Evolutionary conservation across 1,140 invertebrate genomes (phyloP).

Genomic region (Tribolium castaneum): DNA sequence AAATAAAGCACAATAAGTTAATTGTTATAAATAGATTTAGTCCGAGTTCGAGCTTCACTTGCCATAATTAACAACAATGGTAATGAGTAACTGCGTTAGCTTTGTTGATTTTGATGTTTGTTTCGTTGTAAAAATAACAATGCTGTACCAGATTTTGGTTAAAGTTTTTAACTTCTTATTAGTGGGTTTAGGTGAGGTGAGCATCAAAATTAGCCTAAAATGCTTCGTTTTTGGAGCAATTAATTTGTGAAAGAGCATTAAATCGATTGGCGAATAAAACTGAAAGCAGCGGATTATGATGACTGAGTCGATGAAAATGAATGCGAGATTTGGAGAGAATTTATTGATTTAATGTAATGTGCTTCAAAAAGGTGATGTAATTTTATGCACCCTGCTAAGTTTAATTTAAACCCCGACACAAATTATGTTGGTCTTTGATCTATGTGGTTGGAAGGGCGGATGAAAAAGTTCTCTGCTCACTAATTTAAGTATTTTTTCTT

Average conservation of each 20-base stretch:
- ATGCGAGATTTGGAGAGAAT: not conserved
- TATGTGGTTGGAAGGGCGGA: constrained; percentile 6
- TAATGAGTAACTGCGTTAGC: not conserved
- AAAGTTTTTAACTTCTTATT: too few relatives aligned
- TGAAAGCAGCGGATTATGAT: not conserved
- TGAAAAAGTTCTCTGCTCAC: not conserved
- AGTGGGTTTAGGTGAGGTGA: too few relatives aligned
- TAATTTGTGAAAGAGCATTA: constrained; percentile 22
- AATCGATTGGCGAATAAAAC: constrained; percentile 13
- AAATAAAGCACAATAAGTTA: not conserved
- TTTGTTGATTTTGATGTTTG: not conserved
- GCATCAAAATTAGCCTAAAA: not conserved
- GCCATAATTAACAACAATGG: too few relatives aligned
- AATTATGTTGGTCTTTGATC: constrained; percentile 6
- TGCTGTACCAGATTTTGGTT: too few relatives aligned
- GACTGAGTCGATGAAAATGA: not conserved
- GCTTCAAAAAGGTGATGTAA: not conserved
- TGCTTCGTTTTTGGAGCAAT: constrained; percentile 4
- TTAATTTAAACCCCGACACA: constrained; percentile 7
- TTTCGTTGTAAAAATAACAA: too few relatives aligned
- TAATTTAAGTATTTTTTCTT: not conserved
- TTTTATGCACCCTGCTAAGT: not conserved
- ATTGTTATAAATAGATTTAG: not conserved
- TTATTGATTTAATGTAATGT: not conserved
- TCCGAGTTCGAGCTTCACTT: not conserved